Evolutionary conservation across 2,888 invertebrate genomes (phyloP), one percentile per base, ranked within the genome.

Genomic region (Altica lythri): DNA sequence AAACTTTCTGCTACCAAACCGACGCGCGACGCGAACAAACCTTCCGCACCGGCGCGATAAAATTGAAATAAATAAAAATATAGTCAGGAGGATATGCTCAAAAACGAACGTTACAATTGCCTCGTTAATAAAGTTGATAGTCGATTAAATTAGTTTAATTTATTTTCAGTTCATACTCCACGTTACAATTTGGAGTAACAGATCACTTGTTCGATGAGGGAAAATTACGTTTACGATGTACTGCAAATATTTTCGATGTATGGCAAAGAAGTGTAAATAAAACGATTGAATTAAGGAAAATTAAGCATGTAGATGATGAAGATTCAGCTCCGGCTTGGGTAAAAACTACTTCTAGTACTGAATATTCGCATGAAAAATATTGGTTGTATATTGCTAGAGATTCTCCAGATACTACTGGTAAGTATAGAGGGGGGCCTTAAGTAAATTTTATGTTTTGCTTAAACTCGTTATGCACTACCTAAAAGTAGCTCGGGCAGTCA

Each of bases 211-310:
- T 75, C 61, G 59, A 68, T 6, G 66, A 68, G 29, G 73, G 73
- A 37, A 68, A 72, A 50, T 58, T 77, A 55, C 75, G 82, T 77
- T 76, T 87, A 32, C 80, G 86, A 1, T 87, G 87, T 73, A 82
- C 82, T 57, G 86, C 86, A 1, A 82, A 82, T 56, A 79, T 87
- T 64, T 82, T 84, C 69, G 80, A 83, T 64, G 78, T 87, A 38
- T 87, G 86, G 71, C 83, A 84, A 78, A 81, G 84, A 71, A 85
- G 83, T 67, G 83, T 83, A 4, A 86, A 86, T 72, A 84, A 83
- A 65, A 83, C 81, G 61, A 80, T 85, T 25, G 83, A 85, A 67
- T 81, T 84, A 66, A 82, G 84, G 60, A 71, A 63, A 50, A 63
- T 60, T 46, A 53, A 57, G 19, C 63, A 63, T 37, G 57, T 61